These are phyloP conservation scores for Sminthurinus signatus DNA, from an alignment of 1,140 invertebrate genomes.

Conservation along the genomic window DNA sequence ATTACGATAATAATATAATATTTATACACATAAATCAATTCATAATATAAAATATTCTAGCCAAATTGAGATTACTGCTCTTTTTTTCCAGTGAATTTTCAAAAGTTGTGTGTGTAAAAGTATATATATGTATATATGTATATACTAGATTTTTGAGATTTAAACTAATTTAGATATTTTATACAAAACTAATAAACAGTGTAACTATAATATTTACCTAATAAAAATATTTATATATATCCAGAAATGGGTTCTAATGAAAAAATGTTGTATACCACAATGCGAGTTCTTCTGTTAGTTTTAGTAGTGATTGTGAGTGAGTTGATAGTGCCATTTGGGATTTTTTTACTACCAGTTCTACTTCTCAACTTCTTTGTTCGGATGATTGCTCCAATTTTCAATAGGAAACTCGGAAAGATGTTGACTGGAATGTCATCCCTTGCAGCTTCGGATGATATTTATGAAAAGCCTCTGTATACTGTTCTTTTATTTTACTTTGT, in stretches of 20 bases:
- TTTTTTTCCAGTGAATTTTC: too few relatives aligned
- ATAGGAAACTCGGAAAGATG: not conserved
- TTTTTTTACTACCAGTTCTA: not conserved
- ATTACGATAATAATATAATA: too few relatives aligned
- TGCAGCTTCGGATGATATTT: conserved; percentile 4
- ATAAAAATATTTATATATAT: too few relatives aligned
- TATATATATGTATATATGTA: too few relatives aligned
- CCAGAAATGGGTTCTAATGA: not conserved
- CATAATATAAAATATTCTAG: too few relatives aligned
- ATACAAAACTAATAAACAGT: too few relatives aligned
- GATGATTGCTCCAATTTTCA: not conserved
- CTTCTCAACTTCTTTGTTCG: not conserved
- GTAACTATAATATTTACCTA: too few relatives aligned
- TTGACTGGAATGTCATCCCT: conserved; percentile 5
- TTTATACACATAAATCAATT: too few relatives aligned
- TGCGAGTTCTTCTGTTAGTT: not conserved
- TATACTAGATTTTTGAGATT: too few relatives aligned
- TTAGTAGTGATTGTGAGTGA: not conserved
- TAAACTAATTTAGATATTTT: too few relatives aligned
- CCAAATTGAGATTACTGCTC: too few relatives aligned
- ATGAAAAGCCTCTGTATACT: not conserved
- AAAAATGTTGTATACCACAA: not conserved
- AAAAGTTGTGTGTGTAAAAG: too few relatives aligned
- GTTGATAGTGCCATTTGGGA: not conserved
- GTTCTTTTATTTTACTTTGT: conserved; percentile 3